Evolutionary conservation across 92 coral and sea anemone genomes (phyloP).

Genomic region (Blastomussa wellsi): DNA sequence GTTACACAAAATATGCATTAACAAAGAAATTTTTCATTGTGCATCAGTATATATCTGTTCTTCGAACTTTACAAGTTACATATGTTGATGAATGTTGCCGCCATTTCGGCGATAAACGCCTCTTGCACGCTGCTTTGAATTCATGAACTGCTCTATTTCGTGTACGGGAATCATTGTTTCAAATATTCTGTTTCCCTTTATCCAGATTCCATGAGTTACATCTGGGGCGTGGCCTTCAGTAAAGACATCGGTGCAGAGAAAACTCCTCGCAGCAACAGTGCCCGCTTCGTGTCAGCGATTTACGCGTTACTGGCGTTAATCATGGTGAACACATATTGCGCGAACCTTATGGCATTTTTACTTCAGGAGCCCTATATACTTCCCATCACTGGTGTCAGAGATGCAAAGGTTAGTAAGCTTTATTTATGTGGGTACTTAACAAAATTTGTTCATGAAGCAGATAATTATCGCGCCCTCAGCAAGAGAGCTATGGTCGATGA

Average conservation of each 20-base stretch:
- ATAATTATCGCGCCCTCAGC: too few relatives aligned
- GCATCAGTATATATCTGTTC: too few relatives aligned
- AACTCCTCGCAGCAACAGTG: constrained; percentile 78
- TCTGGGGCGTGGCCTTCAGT: constrained; percentile 91
- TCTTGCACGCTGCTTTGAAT: background rate
- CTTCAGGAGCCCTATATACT: constrained; percentile 53
- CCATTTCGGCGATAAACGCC: background rate
- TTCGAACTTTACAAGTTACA: too few relatives aligned
- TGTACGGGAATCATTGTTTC: too few relatives aligned
- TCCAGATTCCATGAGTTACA: constrained; percentile 83
- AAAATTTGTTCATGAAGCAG: too few relatives aligned
- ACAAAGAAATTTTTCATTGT: too few relatives aligned
- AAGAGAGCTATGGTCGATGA: too few relatives aligned
- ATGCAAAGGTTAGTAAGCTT: constrained; percentile 56
- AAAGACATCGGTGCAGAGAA: constrained; percentile 87
- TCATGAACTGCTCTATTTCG: too few relatives aligned
- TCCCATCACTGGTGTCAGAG: constrained; percentile 70
- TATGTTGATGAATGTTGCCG: too few relatives aligned
- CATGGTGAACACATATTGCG: constrained; percentile 78
- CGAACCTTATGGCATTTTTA: constrained; percentile 79
- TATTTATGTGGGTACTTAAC: background rate
- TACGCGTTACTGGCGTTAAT: constrained; percentile 78
- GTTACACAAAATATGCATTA: too few relatives aligned
- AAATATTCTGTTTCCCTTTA: background rate
- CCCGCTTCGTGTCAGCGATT: constrained; percentile 77